Base-by-base conservation (phyloP, 2,797 vertebrate species). In the Enteromius afrohamiltoni region DNA sequence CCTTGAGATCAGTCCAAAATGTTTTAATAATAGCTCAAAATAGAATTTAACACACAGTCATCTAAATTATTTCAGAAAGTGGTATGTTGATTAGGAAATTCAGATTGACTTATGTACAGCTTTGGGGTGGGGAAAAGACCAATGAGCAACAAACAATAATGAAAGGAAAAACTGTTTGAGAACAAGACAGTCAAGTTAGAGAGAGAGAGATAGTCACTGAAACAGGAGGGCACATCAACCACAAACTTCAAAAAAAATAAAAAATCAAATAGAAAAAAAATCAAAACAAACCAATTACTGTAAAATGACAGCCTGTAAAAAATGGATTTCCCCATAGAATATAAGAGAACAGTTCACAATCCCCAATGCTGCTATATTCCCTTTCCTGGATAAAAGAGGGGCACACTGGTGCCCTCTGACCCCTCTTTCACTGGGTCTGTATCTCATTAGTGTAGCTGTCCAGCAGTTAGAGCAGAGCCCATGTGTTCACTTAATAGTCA, bases 11-110 rank as follows among this genome's bases (percentile, higher is more conserved):
- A 70, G 93, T 95, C 91, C 92, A 94, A 95, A 95, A 92, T 84
- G 45, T 91, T 96, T 96, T 95, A 96, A 96, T 96, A 92, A 93
- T 92, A 92, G 93, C 91, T 95, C 92, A 96, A 96, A 96, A 95
- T 93, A 96, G 95, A 95, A 93, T 93, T 94, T 93, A 94, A 94
- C 95, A 95, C 91, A 89, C 93, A 92, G 88, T 89, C 83, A 93
- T 94, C 90, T 91, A 88, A 23, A 89, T 88, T 88, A 91, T 88
- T 90, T 90, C 91, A 89, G 90, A 87, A 90, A 88, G 89, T 83
- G 60, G 83, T 86, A 86, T 86, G 87, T 90, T 90, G 91, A 88
- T 80, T 78, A 40, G 84, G 92, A 90, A 90, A 91, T 92, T 90
- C 88, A 67, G 9, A 80, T 89, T 85, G 90, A 89, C 86, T 86